These are phyloP conservation scores for Morpho achilles DNA, from an alignment of 2,888 invertebrate genomes.

Conservation along the genomic window DNA sequence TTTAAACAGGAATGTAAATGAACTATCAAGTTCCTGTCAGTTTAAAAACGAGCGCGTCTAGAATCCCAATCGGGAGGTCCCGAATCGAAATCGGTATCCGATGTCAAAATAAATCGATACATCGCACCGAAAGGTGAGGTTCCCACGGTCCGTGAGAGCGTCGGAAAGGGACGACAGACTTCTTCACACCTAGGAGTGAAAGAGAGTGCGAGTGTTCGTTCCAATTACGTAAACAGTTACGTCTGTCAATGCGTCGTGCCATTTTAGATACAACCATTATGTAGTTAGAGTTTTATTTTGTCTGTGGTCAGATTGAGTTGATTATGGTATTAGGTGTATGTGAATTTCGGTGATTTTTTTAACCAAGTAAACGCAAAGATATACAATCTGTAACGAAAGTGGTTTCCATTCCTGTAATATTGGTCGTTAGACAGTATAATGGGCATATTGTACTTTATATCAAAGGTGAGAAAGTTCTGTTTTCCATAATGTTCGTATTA, in stretches of 20 bases:
- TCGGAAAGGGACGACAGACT: conserved; percentile 23
- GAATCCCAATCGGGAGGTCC: conserved; percentile 23
- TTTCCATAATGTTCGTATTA: too few species aligned
- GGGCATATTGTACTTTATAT: too few species aligned
- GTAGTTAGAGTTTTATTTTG: background rate
- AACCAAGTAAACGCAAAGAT: too few species aligned
- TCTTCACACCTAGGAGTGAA: conserved; percentile 19
- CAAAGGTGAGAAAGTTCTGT: too few species aligned
- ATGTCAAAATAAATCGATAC: conserved; percentile 40
- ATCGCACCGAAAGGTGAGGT: conserved; percentile 48
- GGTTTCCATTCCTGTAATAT: too few species aligned
- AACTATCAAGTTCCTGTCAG: conserved; percentile 12
- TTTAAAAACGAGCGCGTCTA: conserved; percentile 9
- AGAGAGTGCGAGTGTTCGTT: conserved; percentile 23
- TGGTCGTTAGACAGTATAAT: too few species aligned
- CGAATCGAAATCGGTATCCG: conserved; percentile 33
- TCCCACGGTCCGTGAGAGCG: conserved; percentile 50
- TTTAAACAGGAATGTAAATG: background rate
- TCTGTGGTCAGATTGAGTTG: background rate
- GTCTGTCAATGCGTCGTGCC: conserved; percentile 10
- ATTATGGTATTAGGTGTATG: background rate
- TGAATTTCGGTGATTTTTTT: background rate
- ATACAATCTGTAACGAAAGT: too few species aligned
- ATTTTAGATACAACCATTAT: conserved; percentile 16
- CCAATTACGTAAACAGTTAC: conserved; percentile 36